These are phyloP conservation scores for Diploptera punctata DNA, from an alignment of 2,888 invertebrate species.

Conservation along the genomic window DNA sequence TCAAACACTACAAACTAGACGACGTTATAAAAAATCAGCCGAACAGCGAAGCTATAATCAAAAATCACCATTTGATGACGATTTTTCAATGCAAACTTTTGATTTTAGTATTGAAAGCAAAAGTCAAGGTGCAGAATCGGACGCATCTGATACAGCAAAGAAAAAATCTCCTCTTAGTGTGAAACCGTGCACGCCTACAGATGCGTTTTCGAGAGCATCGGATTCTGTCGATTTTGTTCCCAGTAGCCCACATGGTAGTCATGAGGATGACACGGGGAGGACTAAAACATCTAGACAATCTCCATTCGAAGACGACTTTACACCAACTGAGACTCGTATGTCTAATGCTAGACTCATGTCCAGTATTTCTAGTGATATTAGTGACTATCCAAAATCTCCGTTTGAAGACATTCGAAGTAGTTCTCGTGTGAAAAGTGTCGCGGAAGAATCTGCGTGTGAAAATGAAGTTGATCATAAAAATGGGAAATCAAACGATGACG, in stretches of 20 bases:
- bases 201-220: conserved; percentile 27
- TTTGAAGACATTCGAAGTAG: conserved; percentile 40
- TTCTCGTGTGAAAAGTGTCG: conserved; percentile 40
- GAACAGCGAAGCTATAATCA: conserved; percentile 47
- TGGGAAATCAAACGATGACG: conserved; percentile 44
- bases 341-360: conserved; percentile 36
- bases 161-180: conserved; percentile 33
- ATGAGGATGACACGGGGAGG: conserved; percentile 43
- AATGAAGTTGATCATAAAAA: conserved; percentile 40
- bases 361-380: conserved; percentile 49
- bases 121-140: conserved; percentile 35
- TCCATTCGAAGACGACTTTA: conserved; percentile 76
- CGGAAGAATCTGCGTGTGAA: conserved; percentile 37
- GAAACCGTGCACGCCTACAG: conserved; percentile 27
- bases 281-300: conserved; percentile 50
- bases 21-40: conserved; percentile 34
- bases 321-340: conserved; percentile 49
- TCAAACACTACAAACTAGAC: conserved; percentile 47
- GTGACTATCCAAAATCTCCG: conserved; percentile 46
- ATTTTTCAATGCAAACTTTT: conserved; percentile 60
- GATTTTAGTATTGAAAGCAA: conserved; percentile 49
- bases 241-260: conserved; percentile 40
- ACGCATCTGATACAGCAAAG: conserved; percentile 31
- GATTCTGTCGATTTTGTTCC: conserved; percentile 20
- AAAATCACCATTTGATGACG: conserved; percentile 66